Conservation (phyloP, 92 coral and sea anemone species). For the Galaxea fascicularis region DNA sequence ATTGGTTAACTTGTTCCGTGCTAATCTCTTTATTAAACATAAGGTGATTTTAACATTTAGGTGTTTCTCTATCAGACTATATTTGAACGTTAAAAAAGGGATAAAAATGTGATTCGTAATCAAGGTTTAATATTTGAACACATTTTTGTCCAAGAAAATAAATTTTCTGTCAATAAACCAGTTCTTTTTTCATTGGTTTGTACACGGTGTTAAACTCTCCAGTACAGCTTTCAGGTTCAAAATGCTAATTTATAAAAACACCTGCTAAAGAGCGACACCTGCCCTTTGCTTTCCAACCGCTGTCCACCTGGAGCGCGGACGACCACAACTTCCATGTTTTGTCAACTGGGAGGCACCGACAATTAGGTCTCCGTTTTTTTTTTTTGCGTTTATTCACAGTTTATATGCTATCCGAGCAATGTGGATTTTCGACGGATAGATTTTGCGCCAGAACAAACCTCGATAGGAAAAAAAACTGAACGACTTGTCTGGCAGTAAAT, state of each 20-base stretch:
- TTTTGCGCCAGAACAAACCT: too few relatives aligned
- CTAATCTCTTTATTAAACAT: neutral
- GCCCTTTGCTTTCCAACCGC: constrained; percentile 30
- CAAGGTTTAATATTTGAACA: neutral
- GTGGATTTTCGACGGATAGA: too few relatives aligned
- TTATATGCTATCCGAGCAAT: too few relatives aligned
- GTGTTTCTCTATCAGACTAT: neutral
- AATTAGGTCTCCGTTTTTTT: too few relatives aligned
- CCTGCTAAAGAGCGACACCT: constrained; percentile 38
- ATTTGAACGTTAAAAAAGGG: neutral
- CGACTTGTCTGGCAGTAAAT: too few relatives aligned
- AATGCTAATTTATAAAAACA: constrained; percentile 46
- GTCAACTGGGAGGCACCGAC: too few relatives aligned
- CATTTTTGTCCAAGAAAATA: neutral
- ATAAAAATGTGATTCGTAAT: neutral
- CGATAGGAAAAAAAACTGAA: too few relatives aligned
- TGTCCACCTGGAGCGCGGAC: constrained; percentile 2
- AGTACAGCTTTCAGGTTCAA: constrained; percentile 30
- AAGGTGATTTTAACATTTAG: constrained; percentile 19
- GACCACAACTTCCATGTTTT: neutral
- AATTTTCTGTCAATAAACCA: neutral
- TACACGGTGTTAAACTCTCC: constrained; percentile 29
- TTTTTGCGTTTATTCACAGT: too few relatives aligned
- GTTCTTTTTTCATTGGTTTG: constrained; percentile 9
- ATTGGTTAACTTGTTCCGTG: constrained; percentile 32